These are phyloP conservation scores for Xestia rhomboidea DNA, from an alignment of 2,888 invertebrate genomes.

Conservation along the genomic window DNA sequence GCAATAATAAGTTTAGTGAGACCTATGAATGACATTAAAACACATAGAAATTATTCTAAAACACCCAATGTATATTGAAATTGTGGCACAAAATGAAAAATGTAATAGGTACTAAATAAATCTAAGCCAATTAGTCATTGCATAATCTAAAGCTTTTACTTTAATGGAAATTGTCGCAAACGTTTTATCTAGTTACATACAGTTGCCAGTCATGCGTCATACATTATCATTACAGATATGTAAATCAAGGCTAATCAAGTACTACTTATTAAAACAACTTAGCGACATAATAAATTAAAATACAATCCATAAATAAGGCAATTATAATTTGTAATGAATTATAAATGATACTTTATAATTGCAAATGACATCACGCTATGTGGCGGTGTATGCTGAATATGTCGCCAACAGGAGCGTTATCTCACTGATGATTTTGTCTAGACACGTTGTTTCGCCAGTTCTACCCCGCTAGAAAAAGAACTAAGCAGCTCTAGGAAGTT, in stretches of 20 bases:
- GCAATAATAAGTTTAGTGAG: background rate
- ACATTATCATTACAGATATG: conserved; percentile 32
- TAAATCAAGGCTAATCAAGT: conserved; percentile 44
- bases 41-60: background rate
- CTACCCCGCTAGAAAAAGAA: background rate
- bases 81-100: conserved; percentile 8
- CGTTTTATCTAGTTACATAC: conserved; percentile 8
- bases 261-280: conserved; percentile 28
- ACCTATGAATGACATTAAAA: background rate
- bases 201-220: conserved; percentile 13
- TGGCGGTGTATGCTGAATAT: conserved; percentile 40
- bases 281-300: conserved; percentile 35
- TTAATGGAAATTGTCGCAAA: conserved; percentile 32
- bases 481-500: background rate
- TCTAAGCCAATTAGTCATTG: conserved; percentile 42
- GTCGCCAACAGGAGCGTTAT: conserved; percentile 9
- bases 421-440: background rate
- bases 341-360: conserved; percentile 32
- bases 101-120: conserved; percentile 31
- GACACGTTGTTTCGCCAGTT: background rate
- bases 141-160: conserved; percentile 43
- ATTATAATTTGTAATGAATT: conserved; percentile 39
- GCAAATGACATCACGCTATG: conserved; percentile 37
- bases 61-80: background rate
- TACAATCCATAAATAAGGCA: conserved; percentile 36